Base-by-base conservation (phyloP, 2,797 vertebrate genomes). In the Jordanella pulchra region DNA sequence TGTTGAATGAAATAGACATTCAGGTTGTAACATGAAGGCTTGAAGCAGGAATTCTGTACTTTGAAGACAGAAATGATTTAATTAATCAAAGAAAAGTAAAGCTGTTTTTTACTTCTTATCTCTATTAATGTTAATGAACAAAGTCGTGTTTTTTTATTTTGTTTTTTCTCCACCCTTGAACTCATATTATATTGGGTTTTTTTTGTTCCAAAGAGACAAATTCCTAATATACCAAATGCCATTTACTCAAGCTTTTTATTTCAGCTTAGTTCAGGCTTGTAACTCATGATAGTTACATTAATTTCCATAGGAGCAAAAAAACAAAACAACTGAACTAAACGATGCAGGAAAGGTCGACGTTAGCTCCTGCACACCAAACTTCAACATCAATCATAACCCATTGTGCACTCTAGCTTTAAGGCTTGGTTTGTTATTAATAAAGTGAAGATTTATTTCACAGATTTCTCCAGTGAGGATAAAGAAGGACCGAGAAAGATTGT, bases 1-100 rank as follows among this genome's bases (percentile, higher is more conserved):
- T 28, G 35, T n/a, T 77, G 17, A 71, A 77, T 55, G 5, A 27
- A 25, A 76, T 55, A 48, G 55, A 30, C 11, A 45, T 39, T 30
- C 60, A 0, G 6, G 32, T 35, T 65, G 51, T 45, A 25, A 53
- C 30, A 45, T 47, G 61, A 53, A 21, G 14, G 61, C 30, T 28
- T 48, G 21, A 58, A 48, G n/a, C 50, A 56, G 42, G 35, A 68
- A 42, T 28, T 30, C 17, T 15, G 25, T 11, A 23, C 9, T 13
- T 39, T 61, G 12, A 21, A 18, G 25, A 50, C 45, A 70, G 17
- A 58, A 23, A 13, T 12, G 15, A 7, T 35, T 53, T 13, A 67
- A 54, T 50, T 7, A 4, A 4, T 44, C n/a, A 18, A 18, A 15
- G 45, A 47, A 47, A 48, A 48, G 17, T 48, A 21, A 5, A 48